Base-by-base conservation (phyloP, 2,113 vertebrate genomes). In the Peromyscus californicus region DNA sequence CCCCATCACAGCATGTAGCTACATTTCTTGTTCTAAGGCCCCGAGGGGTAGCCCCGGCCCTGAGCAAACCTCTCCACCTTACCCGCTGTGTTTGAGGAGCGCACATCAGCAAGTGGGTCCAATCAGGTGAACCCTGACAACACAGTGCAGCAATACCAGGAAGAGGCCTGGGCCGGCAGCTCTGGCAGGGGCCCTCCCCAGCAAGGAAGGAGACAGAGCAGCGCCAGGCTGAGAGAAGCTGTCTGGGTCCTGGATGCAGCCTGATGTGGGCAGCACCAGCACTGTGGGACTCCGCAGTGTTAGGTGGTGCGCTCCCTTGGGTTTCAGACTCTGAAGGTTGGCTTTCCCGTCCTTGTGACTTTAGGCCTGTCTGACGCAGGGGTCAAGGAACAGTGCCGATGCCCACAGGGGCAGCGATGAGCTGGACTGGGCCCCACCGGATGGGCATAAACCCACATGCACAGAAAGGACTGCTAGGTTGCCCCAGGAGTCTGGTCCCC, bases 121-220 rank as follows among this genome's bases (percentile, higher is more conserved):
- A 87, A 3, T 63, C 75, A 21, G 42, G 70, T 69, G 39, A 85
- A 74, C 87, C 67, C 76, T 45, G 61, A 70, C 11, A 70, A 3
- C 45, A 70, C 11, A 54, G 45, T 15, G 4, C 21, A 70, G 42
- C 45, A n/a, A 13, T 42, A 59, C 21, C 12, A 86, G 29, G 13
- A 54, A 51, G 48, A 88, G 48, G 48, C 54, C 29, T 36, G 48
- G 87, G 51, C 1, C 31, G 51, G 51, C 24, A 59, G 36, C 69
- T 42, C 51, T 42, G 16, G 7, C 8, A 12, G n/a, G 8, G 51
- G 0, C 24, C 24, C 63, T 26, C 17, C 59, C 13, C 39, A 39
- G 3, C 0, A 0, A 83, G 42, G n/a, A 16, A 70, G 33, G 26
- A 15, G 17, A 9, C 1, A 7, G 26, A n/a, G 36, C 59, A 39